Conservation (phyloP, 1,140 invertebrate species). For the Pogonomyrmex barbatus region DNA sequence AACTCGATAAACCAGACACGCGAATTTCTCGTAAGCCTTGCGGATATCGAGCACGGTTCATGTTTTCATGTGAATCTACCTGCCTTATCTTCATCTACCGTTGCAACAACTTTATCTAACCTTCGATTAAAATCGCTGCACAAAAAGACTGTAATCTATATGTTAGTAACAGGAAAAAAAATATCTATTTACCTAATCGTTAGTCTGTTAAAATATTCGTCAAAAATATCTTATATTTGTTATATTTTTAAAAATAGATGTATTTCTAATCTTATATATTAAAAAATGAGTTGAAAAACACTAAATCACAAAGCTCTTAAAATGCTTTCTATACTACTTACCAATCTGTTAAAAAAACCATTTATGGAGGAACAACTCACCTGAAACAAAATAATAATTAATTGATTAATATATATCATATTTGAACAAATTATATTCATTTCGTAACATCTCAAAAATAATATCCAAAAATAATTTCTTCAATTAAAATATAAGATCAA, state of each 20-base stretch:
- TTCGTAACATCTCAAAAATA: neutral
- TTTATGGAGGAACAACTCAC: constrained; percentile 55
- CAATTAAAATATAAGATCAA: neutral
- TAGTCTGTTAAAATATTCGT: too few relatives aligned
- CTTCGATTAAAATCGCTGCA: constrained; percentile 1
- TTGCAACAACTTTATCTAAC: constrained; percentile 15
- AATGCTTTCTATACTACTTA: constrained; percentile 47
- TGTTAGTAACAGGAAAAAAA: neutral
- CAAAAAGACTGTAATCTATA: neutral
- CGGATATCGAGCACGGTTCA: constrained; percentile 32
- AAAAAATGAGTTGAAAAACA: neutral
- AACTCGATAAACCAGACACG: constrained; percentile 58
- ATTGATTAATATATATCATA: neutral
- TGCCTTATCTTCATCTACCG: neutral
- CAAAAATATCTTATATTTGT: neutral
- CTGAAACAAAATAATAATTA: constrained; percentile 65
- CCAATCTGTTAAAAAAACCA: constrained; percentile 11
- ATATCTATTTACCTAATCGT: neutral
- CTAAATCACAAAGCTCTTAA: neutral
- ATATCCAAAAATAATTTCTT: neutral
- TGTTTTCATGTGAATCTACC: constrained; percentile 43
- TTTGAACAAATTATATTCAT: neutral
- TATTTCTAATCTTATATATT: neutral
- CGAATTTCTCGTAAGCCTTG: constrained; percentile 52
- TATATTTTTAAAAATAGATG: neutral